Conservation (phyloP, 2,113 vertebrate genomes). For the Eptesicus fuscus region DNA sequence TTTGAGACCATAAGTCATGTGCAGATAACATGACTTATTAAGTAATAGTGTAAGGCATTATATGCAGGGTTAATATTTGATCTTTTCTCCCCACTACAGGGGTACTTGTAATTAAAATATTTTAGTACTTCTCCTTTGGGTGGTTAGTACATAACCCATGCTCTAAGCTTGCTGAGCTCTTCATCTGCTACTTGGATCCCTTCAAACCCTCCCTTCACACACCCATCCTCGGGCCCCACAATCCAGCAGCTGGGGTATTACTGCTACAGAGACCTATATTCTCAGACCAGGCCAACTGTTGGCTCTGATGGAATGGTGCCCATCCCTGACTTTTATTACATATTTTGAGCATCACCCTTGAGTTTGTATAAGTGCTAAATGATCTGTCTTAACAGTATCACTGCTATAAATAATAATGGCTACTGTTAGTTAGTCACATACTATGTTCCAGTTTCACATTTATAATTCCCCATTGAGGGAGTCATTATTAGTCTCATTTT, state of each 20-base stretch:
- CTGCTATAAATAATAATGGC: constrained; percentile 39
- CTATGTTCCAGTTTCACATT: background rate
- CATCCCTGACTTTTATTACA: background rate
- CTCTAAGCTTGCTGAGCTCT: background rate
- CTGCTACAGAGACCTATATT: background rate
- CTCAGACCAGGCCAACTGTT: background rate
- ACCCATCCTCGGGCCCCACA: background rate
- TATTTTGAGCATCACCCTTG: constrained; percentile 15
- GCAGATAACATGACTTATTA: background rate
- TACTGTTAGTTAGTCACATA: background rate
- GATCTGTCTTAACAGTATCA: background rate
- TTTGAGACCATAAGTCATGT: background rate
- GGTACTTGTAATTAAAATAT: background rate
- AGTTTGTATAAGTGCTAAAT: constrained; percentile 19
- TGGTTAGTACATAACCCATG: background rate
- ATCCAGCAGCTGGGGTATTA: background rate
- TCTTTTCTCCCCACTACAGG: background rate
- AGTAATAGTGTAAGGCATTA: background rate
- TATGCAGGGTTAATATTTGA: constrained; percentile 5
- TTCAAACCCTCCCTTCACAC: background rate
- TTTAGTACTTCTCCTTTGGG: background rate
- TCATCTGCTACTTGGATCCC: background rate
- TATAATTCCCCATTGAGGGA: background rate
- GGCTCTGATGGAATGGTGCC: background rate
- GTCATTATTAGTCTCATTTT: background rate